phyloP scores from a whole-genome alignment of 2,888 invertebrate genomes.

The Chrysolina haemoptera region DNA sequence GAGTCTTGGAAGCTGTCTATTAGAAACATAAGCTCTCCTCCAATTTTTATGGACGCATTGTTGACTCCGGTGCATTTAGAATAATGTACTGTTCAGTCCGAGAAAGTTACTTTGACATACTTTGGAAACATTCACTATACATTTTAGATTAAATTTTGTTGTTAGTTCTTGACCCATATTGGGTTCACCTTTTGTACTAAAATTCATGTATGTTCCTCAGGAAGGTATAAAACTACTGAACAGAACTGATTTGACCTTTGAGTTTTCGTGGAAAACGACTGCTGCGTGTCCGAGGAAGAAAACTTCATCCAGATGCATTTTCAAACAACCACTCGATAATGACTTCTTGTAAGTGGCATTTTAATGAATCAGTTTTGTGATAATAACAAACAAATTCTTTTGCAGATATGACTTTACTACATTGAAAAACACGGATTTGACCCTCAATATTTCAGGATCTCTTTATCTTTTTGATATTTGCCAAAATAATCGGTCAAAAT shows the following conservation, averaged over 20 bases:
- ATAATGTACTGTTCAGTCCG: too few relatives aligned
- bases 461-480: not conserved
- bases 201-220: not conserved
- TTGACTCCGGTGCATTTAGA: too few relatives aligned
- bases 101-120: too few relatives aligned
- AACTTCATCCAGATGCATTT: not conserved
- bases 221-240: constrained; percentile 7
- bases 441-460: not conserved
- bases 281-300: constrained; percentile 3
- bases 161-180: too few relatives aligned
- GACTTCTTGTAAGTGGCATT: constrained; percentile 8
- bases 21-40: too few relatives aligned
- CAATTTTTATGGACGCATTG: too few relatives aligned
- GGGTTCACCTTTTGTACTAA: not conserved
- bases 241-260: not conserved
- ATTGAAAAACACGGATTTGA: not conserved
- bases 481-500: not conserved
- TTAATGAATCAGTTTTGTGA: not conserved
- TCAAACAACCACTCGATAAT: constrained; percentile 16
- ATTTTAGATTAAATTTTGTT: too few relatives aligned
- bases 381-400: not conserved
- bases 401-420: constrained; percentile 17
- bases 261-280: constrained; percentile 20
- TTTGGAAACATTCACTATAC: too few relatives aligned
- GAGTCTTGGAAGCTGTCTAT: too few relatives aligned